Evolutionary conservation across 2,888 invertebrate species (phyloP), one percentile per base, ranked within the genome.

Genomic region (Euphydryas editha): DNA sequence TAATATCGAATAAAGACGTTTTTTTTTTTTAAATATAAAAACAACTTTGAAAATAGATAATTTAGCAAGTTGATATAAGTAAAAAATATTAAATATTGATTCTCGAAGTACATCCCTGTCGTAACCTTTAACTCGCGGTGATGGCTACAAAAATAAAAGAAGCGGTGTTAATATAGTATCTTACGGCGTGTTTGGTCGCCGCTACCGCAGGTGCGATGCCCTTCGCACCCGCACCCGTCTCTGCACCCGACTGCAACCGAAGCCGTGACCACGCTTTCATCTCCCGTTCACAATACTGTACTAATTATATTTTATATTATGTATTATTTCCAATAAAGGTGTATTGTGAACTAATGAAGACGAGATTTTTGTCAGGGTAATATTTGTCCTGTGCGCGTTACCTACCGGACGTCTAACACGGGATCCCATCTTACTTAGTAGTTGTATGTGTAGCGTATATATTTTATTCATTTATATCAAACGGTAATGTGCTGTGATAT

Each of bases 71-170:
- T n/a, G n/a, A n/a, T n/a, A n/a, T 17, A 46, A 15, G 7, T 46
- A 46, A 17, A 46, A 6, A 46, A 5, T 13, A 47, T 47, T 47
- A 11, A 4, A 20, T 13, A 47, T 47, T 20, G 47, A 47, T 20
- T 20, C 1, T n/a, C 51, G 7, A 51, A 51, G 51, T 51, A 24
- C 51, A 30, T 74, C 82, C 76, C 90, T 85, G 89, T 55, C 65
- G 76, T 92, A 92, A 92, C 92, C 92, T 92, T 92, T 92, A 88
- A 87, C 91, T 91, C 81, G 87, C 80, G 88, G 92, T 90, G 83
- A 87, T 88, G 86, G 81, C 76, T 85, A 84, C 85, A 90, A 91
- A 92, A 92, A 92, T 89, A 91, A 92, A 92, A 90, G 87, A 84
- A 83, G 78, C 77, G 73, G 84, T 84, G 86, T 88, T 92, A 91